Percentiles rank a stretch among this genome's conserved stretches.
These are phyloP conservation scores for Micrasema minimum DNA, from an alignment of 1,140 invertebrate species.

Conservation along the genomic window DNA sequence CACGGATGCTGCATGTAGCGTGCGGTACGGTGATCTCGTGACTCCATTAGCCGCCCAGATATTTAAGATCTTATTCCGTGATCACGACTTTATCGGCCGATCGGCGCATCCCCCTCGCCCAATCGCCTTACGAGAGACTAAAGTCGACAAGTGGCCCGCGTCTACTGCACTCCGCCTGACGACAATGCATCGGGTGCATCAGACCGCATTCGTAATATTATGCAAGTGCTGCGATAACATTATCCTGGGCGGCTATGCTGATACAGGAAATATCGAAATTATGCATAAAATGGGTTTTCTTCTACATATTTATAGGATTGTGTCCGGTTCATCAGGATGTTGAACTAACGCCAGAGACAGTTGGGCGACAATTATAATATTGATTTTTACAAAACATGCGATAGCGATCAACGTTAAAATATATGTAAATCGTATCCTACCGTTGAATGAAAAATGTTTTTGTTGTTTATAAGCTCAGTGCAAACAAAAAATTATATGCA, in stretches of 20 bases:
- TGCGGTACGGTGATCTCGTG: conserved; percentile 38
- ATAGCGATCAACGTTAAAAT: too few relatives aligned
- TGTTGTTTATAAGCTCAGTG: too few relatives aligned
- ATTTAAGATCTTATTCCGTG: conserved; percentile 51
- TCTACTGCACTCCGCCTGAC: background rate
- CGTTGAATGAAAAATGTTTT: too few relatives aligned
- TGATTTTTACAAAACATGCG: too few relatives aligned
- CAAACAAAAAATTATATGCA: too few relatives aligned
- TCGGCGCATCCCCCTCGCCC: conserved; percentile 41
- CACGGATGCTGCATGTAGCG: conserved; percentile 27
- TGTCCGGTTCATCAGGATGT: too few relatives aligned
- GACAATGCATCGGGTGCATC: background rate
- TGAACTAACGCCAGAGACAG: too few relatives aligned
- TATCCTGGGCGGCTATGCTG: background rate
- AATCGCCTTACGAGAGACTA: conserved; percentile 4
- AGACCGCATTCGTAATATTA: background rate
- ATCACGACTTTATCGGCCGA: conserved; percentile 52
- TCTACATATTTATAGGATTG: too few relatives aligned
- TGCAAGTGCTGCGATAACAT: background rate
- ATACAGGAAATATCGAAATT: too few relatives aligned
- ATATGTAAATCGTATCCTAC: too few relatives aligned
- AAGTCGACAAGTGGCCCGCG: background rate
- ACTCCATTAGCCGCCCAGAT: conserved; percentile 49
- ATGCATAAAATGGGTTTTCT: too few relatives aligned
- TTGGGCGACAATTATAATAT: too few relatives aligned